Base-by-base conservation (phyloP, 1,140 invertebrate genomes). In the Micrasema minimum region DNA sequence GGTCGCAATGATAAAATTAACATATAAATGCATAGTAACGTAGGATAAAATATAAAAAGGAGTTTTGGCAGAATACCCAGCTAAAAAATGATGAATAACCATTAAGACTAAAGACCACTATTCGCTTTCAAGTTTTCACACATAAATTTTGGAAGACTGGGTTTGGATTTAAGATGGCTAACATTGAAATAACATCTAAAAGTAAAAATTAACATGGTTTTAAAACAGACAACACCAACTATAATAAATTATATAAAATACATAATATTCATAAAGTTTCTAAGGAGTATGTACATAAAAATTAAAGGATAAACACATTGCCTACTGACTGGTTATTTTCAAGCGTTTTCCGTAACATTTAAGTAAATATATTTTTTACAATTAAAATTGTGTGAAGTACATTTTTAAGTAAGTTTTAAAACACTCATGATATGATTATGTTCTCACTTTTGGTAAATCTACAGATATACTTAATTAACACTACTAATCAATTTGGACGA, bases 371-470 rank as follows among this genome's bases (percentile, higher is more conserved):
- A 10, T 11, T 4, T 51, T 22, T 51, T 51, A 46, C 43, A 46
- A 51, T 57, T 23, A 45, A 62, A 62, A 62, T 62, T 23, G 20
- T 23, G 43, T 46, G 41, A 62, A 46, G 43, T 62, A 62, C 43
- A 62, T 16, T 62, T 64, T 62, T 37, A 64, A 70, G 59, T 70
- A 62, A 23, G 11, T 57, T 35, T 67, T 53, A 20, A 68, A 45
- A 68, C 43, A 68, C 41, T 59, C 66, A 68, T 72, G 71, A 72
- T 72, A 72, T 72, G 66, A 69, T 66, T 72, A n/a, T 45, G 59
- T 55, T 72, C 71, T 72, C 71, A 72, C 71, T 72, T 72, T 62
- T 26, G 23, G 61, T 72, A 57, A 7, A 71, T 45, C 67, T 71
- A 71, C 12, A 59, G 51, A 59, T 38, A 53, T 20, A 31, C 26